Percentiles rank a stretch among this genome's conserved stretches.
Conservation (phyloP, 2,797 vertebrate species). For the Luscinia megarhynchos region DNA sequence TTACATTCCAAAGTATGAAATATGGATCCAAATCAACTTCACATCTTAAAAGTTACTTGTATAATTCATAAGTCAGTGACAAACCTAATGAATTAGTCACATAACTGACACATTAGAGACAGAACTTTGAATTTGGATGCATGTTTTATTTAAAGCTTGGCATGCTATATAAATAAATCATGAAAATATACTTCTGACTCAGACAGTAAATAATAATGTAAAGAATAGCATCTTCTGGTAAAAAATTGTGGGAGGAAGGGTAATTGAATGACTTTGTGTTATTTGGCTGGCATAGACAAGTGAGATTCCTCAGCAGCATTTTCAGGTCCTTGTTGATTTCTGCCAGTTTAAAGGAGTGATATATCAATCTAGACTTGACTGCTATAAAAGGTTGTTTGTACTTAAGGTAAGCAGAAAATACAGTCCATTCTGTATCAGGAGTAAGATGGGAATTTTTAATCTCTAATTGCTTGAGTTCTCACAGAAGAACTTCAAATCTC, state of each 20-base stretch:
- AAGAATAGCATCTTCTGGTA: conserved; percentile 27
- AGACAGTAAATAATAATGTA: conserved; percentile 64
- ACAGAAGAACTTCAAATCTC: not conserved
- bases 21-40: conserved; percentile 56
- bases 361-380: not conserved
- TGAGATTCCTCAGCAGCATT: not conserved
- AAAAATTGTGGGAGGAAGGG: not conserved
- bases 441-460: not conserved
- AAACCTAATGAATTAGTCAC: conserved; percentile 75
- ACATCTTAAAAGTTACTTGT: conserved; percentile 44
- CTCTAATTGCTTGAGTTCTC: not conserved
- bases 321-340: not conserved
- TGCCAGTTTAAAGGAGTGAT: not conserved
- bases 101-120: conserved; percentile 59
- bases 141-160: conserved; percentile 68
- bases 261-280: conserved; percentile 33
- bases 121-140: conserved; percentile 31
- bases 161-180: conserved; percentile 62
- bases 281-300: not conserved
- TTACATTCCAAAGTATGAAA: conserved; percentile 59
- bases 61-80: conserved; percentile 65
- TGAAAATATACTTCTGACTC: conserved; percentile 63
- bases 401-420: not conserved
- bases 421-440: not conserved
- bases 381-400: not conserved